phyloP scores from a whole-genome alignment of 2,888 invertebrate genomes.

The Ophion costatus region DNA sequence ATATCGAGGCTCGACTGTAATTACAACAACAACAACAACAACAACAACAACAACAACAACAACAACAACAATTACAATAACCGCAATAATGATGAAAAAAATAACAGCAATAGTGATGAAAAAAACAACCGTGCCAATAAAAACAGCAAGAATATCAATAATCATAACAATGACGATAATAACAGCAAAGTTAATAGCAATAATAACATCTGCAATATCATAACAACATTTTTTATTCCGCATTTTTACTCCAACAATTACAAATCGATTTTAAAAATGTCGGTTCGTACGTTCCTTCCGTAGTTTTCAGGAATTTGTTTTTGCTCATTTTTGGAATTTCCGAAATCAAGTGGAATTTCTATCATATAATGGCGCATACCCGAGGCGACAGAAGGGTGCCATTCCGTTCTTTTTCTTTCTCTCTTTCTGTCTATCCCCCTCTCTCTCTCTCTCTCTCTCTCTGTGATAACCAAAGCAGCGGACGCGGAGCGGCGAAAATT shows the following conservation, averaged over 20 bases:
- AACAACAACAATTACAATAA: no score
- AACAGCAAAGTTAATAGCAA: not conserved
- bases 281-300: not conserved
- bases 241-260: not conserved
- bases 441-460: not conserved
- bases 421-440: not conserved
- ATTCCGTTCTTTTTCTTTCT: not conserved
- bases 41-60: not conserved
- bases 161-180: not conserved
- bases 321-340: not conserved
- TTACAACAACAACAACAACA: no score
- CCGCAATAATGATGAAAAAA: not conserved
- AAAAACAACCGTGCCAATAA: not conserved
- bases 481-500: slow-evolving; percentile 2
- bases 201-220: not conserved
- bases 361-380: not conserved
- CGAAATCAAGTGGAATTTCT: not conserved
- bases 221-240: not conserved
- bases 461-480: not conserved
- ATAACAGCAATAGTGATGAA: no score
- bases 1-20: no score
- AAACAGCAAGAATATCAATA: not conserved
- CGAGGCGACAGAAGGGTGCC: not conserved
- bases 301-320: no score
- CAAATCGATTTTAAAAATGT: not conserved